A percentile compares a stretch with the other conserved stretches of the same genome.
Conservation (phyloP, 2,113 vertebrate genomes). For the Sciurus niger region DNA sequence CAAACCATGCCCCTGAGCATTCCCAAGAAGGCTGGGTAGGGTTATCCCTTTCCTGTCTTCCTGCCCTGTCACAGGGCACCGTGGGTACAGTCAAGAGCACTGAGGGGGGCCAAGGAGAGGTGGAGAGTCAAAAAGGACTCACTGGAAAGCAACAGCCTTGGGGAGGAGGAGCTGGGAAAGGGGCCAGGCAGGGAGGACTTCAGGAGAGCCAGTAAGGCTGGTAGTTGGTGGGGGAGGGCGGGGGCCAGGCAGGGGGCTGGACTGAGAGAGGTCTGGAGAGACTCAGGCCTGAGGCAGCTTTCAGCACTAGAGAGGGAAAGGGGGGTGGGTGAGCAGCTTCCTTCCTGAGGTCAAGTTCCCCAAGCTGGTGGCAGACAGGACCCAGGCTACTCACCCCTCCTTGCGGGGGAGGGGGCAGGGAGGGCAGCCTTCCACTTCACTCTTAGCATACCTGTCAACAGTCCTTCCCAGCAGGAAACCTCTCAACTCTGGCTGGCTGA, state of each 20-base stretch:
- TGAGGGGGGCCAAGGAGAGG: neutral
- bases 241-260: slow-evolving; percentile 61
- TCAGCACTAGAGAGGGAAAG: slow-evolving; percentile 66
- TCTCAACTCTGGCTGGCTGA: slow-evolving; percentile 72
- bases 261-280: slow-evolving; percentile 56
- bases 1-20: neutral
- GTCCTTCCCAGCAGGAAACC: slow-evolving; percentile 80
- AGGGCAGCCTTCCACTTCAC: slow-evolving; percentile 70
- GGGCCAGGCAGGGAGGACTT: slow-evolving; percentile 53
- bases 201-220: slow-evolving; percentile 47
- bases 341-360: slow-evolving; percentile 84
- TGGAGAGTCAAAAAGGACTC: slow-evolving; percentile 7
- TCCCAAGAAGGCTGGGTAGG: neutral
- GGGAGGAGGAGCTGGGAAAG: slow-evolving; percentile 52
- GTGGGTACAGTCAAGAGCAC: neutral
- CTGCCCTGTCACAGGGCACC: neutral
- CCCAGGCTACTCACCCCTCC: slow-evolving; percentile 74
- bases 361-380: slow-evolving; percentile 84
- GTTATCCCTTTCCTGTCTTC: neutral
- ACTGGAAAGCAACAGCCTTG: slow-evolving; percentile 14
- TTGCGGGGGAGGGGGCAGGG: slow-evolving; percentile 50
- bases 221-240: slow-evolving; percentile 25
- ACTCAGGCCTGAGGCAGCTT: slow-evolving; percentile 75
- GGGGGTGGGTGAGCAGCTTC: slow-evolving; percentile 56
- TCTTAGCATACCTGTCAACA: slow-evolving; percentile 80